Evolutionary conservation across 2,888 invertebrate genomes (phyloP).

Genomic region (Aelia acuminata): DNA sequence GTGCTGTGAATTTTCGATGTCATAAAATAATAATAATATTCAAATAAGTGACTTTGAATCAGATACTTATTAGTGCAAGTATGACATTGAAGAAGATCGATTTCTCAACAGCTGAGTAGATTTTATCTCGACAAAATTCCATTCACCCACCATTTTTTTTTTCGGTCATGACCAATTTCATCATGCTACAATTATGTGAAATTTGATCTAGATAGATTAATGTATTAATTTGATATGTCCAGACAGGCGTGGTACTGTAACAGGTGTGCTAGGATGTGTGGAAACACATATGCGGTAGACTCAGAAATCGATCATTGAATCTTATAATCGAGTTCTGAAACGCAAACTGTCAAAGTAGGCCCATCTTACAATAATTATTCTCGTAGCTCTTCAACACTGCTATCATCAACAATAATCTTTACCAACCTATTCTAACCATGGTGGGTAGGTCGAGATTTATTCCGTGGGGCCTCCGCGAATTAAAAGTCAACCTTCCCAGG

Average conservation of each 20-base stretch:
- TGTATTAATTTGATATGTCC: not conserved
- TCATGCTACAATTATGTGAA: not conserved
- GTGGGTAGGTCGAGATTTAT: too few relatives aligned
- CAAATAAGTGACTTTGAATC: not conserved
- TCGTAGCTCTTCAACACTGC: too few relatives aligned
- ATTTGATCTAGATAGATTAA: not conserved
- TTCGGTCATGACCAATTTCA: not conserved
- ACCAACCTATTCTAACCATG: too few relatives aligned
- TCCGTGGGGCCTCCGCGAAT: too few relatives aligned
- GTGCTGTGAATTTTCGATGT: too few relatives aligned
- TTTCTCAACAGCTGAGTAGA: not conserved
- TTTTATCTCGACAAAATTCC: conserved; percentile 13
- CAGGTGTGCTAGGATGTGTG: not conserved
- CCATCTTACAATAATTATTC: too few relatives aligned
- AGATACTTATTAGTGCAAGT: not conserved
- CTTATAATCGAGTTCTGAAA: not conserved
- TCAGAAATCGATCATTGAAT: not conserved
- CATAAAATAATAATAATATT: not conserved
- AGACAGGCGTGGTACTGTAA: not conserved
- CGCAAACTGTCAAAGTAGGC: too few relatives aligned
- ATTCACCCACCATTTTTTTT: conserved; percentile 26
- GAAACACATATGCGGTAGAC: not conserved
- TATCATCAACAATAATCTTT: too few relatives aligned
- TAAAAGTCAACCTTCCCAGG: too few relatives aligned
- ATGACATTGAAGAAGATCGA: not conserved